These are phyloP conservation scores for Progne subis DNA, from an alignment of 2,113 vertebrate genomes.

Conservation along the genomic window DNA sequence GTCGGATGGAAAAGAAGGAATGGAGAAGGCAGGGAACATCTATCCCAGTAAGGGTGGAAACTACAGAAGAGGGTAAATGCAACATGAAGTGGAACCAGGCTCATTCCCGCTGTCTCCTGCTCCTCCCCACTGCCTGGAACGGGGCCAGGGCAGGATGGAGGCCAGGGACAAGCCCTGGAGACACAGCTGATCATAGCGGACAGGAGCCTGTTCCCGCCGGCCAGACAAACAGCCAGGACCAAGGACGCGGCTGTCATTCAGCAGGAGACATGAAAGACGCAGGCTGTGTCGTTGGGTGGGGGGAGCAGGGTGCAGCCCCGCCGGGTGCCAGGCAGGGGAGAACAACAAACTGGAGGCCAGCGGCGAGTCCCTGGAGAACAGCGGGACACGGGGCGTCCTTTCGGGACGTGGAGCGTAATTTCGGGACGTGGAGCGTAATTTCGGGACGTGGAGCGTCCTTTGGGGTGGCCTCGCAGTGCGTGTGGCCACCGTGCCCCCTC, in stretches of 20 bases:
- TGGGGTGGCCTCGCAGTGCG: not conserved
- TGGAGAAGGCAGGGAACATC: not conserved
- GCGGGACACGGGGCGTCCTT: not conserved
- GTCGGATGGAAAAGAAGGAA: not conserved
- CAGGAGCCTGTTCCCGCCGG: not conserved
- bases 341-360: not conserved
- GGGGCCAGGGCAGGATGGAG: not conserved
- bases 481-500: conserved; percentile 53
- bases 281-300: fast-evolving
- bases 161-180: not conserved
- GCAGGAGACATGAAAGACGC: not conserved
- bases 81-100: not conserved
- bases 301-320: not conserved
- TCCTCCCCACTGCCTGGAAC: not conserved
- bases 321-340: not conserved
- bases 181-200: not conserved
- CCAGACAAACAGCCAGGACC: not conserved
- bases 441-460: fast-evolving
- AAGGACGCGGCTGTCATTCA: not conserved
- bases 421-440: too few species aligned
- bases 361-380: fast-evolving
- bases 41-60: not conserved
- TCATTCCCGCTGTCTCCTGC: not conserved
- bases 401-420: fast-evolving
- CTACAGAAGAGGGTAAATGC: not conserved